Percentiles rank a stretch among this genome's conserved stretches.
These are phyloP conservation scores for Opisthocomus hoazin DNA, from an alignment of 2,113 vertebrate species.

Conservation along the genomic window DNA sequence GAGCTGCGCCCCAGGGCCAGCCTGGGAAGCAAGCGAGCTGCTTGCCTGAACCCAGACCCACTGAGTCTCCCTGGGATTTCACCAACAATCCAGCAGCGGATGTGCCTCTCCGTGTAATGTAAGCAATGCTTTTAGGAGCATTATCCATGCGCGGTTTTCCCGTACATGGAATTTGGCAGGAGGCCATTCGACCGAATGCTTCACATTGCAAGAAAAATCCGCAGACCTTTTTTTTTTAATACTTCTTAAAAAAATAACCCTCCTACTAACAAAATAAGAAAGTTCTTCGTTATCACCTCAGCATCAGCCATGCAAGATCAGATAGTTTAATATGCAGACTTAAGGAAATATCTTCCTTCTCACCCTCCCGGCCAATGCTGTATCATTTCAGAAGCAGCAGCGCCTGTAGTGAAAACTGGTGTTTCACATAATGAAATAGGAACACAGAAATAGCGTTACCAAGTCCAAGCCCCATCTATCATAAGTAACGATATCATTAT, in stretches of 20 bases:
- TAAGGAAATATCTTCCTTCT: neutral
- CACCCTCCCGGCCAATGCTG: neutral
- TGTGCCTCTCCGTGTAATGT: neutral
- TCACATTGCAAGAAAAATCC: neutral
- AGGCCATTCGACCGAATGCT: neutral
- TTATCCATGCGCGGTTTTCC: conserved; percentile 37
- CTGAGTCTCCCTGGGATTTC: neutral
- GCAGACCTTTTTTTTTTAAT: neutral
- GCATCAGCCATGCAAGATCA: neutral
- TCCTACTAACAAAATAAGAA: neutral
- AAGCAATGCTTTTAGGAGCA: conserved; percentile 37
- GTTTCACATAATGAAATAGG: neutral
- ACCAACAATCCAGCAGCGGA: neutral
- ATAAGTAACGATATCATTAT: neutral
- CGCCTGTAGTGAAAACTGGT: neutral
- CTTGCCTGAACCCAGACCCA: neutral
- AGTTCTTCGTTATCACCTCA: neutral
- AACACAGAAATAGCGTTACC: neutral
- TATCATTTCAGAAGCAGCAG: neutral
- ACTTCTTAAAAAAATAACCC: neutral
- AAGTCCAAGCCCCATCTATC: neutral
- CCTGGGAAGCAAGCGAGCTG: neutral
- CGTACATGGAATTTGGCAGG: conserved; percentile 29
- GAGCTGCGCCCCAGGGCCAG: neutral
- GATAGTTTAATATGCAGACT: neutral